Evolutionary conservation across 53 echinoderm and acorn worm genomes (phyloP).

Genomic region (Henricia sp.): DNA sequence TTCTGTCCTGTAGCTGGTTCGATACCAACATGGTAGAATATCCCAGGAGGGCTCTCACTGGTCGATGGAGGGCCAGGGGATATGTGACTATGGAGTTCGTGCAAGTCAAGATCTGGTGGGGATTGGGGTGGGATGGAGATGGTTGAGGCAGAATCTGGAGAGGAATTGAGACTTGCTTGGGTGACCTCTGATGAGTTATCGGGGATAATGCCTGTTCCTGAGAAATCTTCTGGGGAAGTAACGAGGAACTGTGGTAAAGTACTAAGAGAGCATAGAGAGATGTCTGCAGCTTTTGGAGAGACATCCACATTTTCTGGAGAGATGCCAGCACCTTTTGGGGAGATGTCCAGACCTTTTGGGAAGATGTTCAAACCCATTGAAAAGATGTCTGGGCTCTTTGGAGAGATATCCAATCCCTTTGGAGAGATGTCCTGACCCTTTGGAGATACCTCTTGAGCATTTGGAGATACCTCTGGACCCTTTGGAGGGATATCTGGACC

Average conservation of each 20-base stretch:
- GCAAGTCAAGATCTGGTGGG: conserved; percentile 37
- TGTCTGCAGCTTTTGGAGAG: background rate
- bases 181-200: background rate
- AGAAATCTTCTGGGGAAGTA: background rate
- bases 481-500: background rate
- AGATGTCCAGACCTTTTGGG: too few species aligned
- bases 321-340: too few species aligned
- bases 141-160: conserved; percentile 40
- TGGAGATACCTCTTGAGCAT: background rate
- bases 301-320: too few species aligned
- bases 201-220: background rate
- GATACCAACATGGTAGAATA: background rate
- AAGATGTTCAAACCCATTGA: too few species aligned
- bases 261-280: background rate
- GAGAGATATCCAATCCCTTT: background rate
- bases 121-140: conserved; percentile 44
- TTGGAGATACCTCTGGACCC: background rate
- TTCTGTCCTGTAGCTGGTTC: conserved; percentile 14
- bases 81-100: conserved; percentile 4
- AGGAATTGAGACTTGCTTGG: conserved; percentile 15
- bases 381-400: too few species aligned
- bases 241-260: background rate
- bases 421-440: background rate
- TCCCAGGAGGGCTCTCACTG: conserved; percentile 1
- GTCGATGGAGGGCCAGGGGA: background rate